These are phyloP conservation scores for Sphecodes monilicornis DNA, from an alignment of 2,888 invertebrate species.

Conservation along the genomic window DNA sequence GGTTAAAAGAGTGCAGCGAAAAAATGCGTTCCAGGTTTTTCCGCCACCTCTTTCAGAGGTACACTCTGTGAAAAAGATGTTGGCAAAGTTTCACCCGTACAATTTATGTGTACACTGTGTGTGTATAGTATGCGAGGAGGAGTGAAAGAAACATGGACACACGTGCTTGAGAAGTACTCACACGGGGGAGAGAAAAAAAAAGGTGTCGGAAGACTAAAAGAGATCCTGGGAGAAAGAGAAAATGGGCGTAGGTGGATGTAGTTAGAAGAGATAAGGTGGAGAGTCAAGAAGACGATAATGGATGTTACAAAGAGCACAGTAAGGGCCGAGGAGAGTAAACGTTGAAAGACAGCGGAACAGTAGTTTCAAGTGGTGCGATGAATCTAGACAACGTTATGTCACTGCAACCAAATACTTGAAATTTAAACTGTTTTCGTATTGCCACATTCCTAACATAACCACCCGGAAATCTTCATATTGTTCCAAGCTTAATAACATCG, in stretches of 20 bases:
- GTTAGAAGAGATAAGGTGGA: slow-evolving; percentile 8
- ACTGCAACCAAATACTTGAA: background rate
- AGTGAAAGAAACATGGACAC: slow-evolving; percentile 5
- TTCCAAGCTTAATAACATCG: background rate
- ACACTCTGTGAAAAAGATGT: background rate
- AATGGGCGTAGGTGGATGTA: slow-evolving; percentile 3
- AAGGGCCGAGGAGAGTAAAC: slow-evolving; percentile 7
- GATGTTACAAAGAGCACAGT: slow-evolving; percentile 2
- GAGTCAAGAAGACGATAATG: slow-evolving; percentile 7
- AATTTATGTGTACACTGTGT: slow-evolving; percentile 5
- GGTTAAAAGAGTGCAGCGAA: background rate
- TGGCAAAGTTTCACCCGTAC: slow-evolving; percentile 2
- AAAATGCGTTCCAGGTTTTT: background rate
- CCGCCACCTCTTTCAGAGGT: background rate
- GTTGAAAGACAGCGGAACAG: slow-evolving; percentile 10
- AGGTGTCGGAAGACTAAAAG: slow-evolving; percentile 9
- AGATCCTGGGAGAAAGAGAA: slow-evolving; percentile 9
- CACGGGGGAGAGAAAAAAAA: slow-evolving; percentile 1
- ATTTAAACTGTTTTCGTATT: background rate
- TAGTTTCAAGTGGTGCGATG: background rate
- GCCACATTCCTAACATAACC: background rate
- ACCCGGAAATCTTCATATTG: background rate
- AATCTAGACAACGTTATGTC: slow-evolving; percentile 5
- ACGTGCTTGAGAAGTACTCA: slow-evolving; percentile 3
- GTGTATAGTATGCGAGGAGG: background rate